These are phyloP conservation scores for Phengaris alcon DNA, from an alignment of 2,888 invertebrate genomes.

Conservation along the genomic window DNA sequence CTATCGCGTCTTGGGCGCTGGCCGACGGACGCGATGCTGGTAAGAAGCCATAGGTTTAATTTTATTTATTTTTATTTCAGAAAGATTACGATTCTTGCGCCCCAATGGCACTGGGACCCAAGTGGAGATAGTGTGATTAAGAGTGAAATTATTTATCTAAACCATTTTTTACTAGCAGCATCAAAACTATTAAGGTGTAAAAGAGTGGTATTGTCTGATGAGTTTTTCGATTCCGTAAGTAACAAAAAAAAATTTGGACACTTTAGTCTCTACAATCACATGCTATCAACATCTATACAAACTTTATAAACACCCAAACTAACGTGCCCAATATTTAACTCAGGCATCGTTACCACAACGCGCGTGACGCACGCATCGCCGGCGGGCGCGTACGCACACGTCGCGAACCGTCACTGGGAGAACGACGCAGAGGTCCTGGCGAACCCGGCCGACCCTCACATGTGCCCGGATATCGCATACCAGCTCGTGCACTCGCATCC, in stretches of 20 bases:
- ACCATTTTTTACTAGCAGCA: no score
- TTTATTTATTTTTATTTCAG: no score
- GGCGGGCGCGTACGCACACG: conserved; percentile 82
- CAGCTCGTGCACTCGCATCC: conserved; percentile 82
- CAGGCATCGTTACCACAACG: conserved; percentile 85
- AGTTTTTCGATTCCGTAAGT: no score
- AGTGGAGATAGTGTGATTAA: background rate
- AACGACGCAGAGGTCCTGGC: conserved; percentile 74
- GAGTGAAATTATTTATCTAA: no score
- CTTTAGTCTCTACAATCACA: no score
- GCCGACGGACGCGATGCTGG: conserved; percentile 58
- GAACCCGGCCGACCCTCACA: conserved; percentile 59
- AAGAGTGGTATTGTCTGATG: no score
- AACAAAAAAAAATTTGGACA: no score
- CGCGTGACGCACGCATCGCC: conserved; percentile 89
- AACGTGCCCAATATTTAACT: background rate
- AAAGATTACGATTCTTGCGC: no score
- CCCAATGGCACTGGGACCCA: no score
- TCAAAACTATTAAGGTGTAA: no score
- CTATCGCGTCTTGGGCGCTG: conserved; percentile 83
- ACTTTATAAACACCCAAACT: background rate
- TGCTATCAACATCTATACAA: background rate
- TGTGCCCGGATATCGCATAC: conserved; percentile 84
- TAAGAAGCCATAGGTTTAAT: background rate
- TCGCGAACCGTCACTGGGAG: conserved; percentile 84